Percentiles rank a stretch among this genome's conserved stretches.
phyloP scores from a whole-genome alignment of 2,113 vertebrate genomes.

The Helogale parvula region DNA sequence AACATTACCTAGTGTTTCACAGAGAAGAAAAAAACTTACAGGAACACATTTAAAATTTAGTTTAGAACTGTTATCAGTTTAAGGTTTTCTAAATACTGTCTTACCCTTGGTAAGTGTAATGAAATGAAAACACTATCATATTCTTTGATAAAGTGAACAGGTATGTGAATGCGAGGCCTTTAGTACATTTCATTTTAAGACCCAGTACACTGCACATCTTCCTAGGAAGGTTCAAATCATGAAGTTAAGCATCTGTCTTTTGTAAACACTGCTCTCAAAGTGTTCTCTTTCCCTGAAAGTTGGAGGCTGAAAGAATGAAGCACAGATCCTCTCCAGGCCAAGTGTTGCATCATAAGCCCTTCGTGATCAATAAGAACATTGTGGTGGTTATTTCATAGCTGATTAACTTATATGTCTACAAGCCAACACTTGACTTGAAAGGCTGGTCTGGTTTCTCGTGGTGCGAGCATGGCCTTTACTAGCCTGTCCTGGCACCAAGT shows the following conservation, averaged over 20 bases:
- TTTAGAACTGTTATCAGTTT: background rate
- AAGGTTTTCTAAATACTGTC: background rate
- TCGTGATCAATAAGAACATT: slow-evolving; percentile 84
- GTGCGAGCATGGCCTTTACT: slow-evolving; percentile 79
- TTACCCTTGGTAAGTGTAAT: background rate
- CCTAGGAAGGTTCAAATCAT: background rate
- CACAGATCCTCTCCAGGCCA: slow-evolving; percentile 74
- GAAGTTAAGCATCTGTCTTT: background rate
- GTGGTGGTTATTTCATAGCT: slow-evolving; percentile 78
- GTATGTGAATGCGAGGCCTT: background rate
- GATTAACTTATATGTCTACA: slow-evolving; percentile 82
- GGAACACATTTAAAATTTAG: background rate
- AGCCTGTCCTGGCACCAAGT: slow-evolving; percentile 79
- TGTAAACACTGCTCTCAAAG: slow-evolving; percentile 58
- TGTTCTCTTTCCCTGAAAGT: slow-evolving; percentile 62
- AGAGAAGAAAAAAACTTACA: background rate
- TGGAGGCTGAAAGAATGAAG: slow-evolving; percentile 75
- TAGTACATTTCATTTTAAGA: background rate
- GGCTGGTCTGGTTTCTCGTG: slow-evolving; percentile 81
- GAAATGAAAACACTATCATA: rapidly evolving
- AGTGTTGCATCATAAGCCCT: slow-evolving; percentile 79
- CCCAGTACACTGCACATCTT: background rate
- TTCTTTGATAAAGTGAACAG: background rate
- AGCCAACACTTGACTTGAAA: slow-evolving; percentile 85
- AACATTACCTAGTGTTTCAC: background rate